phyloP scores from a whole-genome alignment of 2,888 invertebrate genomes.

The Rugalucina vietnamica region DNA sequence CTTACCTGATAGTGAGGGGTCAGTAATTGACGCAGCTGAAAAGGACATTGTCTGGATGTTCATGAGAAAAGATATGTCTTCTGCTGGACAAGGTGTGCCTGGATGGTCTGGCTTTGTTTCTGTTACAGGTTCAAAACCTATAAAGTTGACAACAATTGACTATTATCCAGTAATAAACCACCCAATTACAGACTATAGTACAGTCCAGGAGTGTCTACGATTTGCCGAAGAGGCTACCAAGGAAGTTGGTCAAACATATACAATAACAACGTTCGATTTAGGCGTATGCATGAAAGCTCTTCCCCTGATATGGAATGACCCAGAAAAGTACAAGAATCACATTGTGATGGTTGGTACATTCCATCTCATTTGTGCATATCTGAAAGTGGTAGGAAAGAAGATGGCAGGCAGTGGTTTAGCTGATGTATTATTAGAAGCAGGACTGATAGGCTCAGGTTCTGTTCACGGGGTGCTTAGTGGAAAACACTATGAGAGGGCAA shows the following conservation, averaged over 20 bases:
- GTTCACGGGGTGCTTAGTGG: neutral
- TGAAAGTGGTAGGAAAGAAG: conserved; percentile 40
- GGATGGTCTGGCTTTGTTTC: conserved; percentile 61
- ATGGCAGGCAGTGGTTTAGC: conserved; percentile 29
- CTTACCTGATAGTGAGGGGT: conserved; percentile 8
- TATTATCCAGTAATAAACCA: conserved; percentile 65
- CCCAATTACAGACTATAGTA: conserved; percentile 32
- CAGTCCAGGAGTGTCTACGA: conserved; percentile 58
- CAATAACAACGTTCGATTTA: conserved; percentile 6
- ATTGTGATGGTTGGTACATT: conserved; percentile 34
- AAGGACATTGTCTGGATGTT: conserved; percentile 25
- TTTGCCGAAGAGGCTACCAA: conserved; percentile 44
- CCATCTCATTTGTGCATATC: conserved; percentile 34
- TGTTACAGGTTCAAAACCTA: conserved; percentile 42
- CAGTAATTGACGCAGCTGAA: neutral
- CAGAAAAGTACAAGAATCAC: conserved; percentile 18
- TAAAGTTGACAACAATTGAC: conserved; percentile 56
- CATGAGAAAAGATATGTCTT: neutral
- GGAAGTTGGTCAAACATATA: conserved; percentile 59
- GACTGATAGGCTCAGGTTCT: conserved; percentile 53
- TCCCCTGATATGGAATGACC: conserved; percentile 50
- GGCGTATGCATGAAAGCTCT: conserved; percentile 66
- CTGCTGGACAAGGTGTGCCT: conserved; percentile 27
- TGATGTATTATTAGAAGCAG: conserved; percentile 24
- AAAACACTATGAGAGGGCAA: conserved; percentile 45